These are phyloP conservation scores for Triplophysa dalaica DNA, from an alignment of 2,113 vertebrate genomes.

Conservation along the genomic window DNA sequence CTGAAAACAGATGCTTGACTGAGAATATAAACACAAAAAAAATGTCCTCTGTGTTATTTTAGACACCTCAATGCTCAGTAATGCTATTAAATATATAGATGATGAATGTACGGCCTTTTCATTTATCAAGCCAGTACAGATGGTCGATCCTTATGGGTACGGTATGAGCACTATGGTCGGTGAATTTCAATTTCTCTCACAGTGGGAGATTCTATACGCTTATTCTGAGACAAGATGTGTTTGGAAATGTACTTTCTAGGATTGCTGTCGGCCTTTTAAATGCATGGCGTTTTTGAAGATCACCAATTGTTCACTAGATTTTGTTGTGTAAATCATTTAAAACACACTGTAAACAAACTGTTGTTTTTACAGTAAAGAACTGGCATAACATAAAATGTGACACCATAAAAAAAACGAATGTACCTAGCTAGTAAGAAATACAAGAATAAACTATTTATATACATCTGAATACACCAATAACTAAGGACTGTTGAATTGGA, in stretches of 20 bases:
- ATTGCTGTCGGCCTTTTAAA: background rate
- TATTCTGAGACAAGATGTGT: constrained; percentile 44
- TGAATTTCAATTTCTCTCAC: constrained; percentile 51
- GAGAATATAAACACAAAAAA: too few relatives aligned
- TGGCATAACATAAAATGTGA: too few relatives aligned
- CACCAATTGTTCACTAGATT: background rate
- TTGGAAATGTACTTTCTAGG: constrained; percentile 59
- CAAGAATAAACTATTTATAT: too few relatives aligned
- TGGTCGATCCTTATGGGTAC: constrained; percentile 30
- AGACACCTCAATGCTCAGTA: constrained; percentile 5
- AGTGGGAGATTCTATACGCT: constrained; percentile 26
- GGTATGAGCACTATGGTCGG: constrained; percentile 24
- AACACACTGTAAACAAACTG: too few relatives aligned
- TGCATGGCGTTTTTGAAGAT: background rate
- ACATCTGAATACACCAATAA: too few relatives aligned
- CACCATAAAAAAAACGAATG: too few relatives aligned
- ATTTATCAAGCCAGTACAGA: constrained; percentile 45
- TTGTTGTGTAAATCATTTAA: background rate
- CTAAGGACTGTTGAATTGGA: too few relatives aligned
- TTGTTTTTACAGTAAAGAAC: too few relatives aligned
- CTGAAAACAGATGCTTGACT: constrained; percentile 22
- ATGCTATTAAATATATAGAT: constrained; percentile 20
- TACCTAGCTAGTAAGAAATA: too few relatives aligned
- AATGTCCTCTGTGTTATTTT: background rate
- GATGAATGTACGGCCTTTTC: constrained; percentile 27